A percentile compares a stretch with the other conserved stretches of the same genome.
Conservation (phyloP, 1,140 invertebrate species). For the Drosophila kohkoa region DNA sequence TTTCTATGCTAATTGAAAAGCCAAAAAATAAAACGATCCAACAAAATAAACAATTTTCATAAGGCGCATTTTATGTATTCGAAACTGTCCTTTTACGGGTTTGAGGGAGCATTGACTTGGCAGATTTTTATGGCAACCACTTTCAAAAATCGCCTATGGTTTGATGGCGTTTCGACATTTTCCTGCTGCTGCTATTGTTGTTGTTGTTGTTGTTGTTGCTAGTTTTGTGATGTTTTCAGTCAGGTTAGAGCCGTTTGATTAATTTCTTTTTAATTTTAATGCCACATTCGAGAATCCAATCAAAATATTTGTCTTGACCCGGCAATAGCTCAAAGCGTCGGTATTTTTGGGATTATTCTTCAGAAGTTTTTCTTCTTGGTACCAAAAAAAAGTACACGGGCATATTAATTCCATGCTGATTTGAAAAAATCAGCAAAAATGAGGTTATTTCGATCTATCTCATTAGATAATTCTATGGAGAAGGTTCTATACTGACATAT, state of each 20-base stretch:
- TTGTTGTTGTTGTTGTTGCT: constrained; percentile 1
- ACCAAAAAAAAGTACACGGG: too few relatives aligned
- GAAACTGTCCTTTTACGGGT: constrained; percentile 45
- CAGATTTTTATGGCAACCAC: constrained; percentile 32
- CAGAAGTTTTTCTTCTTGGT: constrained; percentile 9
- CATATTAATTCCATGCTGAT: neutral
- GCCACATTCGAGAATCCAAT: constrained; percentile 41
- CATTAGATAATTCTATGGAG: too few relatives aligned
- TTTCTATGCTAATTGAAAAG: constrained; percentile 68
- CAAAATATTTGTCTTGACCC: constrained; percentile 50
- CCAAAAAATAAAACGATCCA: constrained; percentile 1
- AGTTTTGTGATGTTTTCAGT: constrained; percentile 16
- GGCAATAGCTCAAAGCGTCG: constrained; percentile 33
- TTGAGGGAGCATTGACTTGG: constrained; percentile 34
- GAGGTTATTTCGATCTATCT: too few relatives aligned
- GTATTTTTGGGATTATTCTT: constrained; percentile 27
- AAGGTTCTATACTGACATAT: too few relatives aligned
- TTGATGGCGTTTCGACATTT: constrained; percentile 2
- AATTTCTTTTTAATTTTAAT: constrained; percentile 62
- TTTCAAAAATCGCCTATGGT: constrained; percentile 29
- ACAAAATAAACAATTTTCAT: constrained; percentile 20
- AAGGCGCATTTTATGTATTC: constrained; percentile 30
- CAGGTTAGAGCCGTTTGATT: constrained; percentile 51
- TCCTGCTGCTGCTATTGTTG: neutral
- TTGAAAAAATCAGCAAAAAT: constrained; percentile 26